These are phyloP conservation scores for Neomorphus geoffroyi DNA, from an alignment of 2,797 vertebrate genomes.

Conservation along the genomic window DNA sequence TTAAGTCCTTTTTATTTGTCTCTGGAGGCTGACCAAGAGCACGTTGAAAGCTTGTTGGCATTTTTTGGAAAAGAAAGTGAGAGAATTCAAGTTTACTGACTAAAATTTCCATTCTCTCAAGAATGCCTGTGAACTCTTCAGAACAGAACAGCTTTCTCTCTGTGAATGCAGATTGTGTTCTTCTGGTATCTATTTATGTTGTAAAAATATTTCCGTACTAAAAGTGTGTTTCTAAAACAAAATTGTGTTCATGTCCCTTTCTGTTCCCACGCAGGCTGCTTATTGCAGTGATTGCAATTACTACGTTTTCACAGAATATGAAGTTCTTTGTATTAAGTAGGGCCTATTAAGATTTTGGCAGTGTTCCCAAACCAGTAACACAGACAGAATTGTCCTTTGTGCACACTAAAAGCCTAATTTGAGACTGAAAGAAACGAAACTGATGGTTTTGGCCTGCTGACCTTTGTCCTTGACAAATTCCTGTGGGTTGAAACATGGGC, in stretches of 20 bases:
- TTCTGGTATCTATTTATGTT: constrained; percentile 31
- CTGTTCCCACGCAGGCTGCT: neutral
- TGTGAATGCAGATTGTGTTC: constrained; percentile 11
- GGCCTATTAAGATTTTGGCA: constrained; percentile 56
- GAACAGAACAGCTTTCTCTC: neutral
- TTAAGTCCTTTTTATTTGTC: neutral
- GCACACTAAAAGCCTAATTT: constrained; percentile 27
- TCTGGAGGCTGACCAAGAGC: neutral
- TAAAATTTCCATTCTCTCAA: neutral
- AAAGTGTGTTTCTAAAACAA: constrained; percentile 17
- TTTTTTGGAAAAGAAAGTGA: neutral
- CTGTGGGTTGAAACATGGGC: neutral
- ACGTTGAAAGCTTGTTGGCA: neutral
- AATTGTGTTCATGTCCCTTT: constrained; percentile 11
- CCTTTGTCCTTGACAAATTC: constrained; percentile 10
- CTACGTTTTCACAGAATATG: neutral
- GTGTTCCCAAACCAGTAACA: constrained; percentile 39
- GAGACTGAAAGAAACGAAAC: constrained; percentile 11
- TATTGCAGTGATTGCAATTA: constrained; percentile 17
- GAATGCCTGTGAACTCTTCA: neutral
- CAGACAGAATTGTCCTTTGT: constrained; percentile 51
- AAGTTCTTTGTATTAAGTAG: constrained; percentile 37
- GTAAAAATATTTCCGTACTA: neutral
- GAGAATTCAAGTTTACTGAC: constrained; percentile 4
- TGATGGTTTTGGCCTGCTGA: constrained; percentile 9